Percentiles rank a stretch among this genome's conserved stretches.
Evolutionary conservation across 2,113 vertebrate species (phyloP).

Genomic region (Mastomys natalensis): DNA sequence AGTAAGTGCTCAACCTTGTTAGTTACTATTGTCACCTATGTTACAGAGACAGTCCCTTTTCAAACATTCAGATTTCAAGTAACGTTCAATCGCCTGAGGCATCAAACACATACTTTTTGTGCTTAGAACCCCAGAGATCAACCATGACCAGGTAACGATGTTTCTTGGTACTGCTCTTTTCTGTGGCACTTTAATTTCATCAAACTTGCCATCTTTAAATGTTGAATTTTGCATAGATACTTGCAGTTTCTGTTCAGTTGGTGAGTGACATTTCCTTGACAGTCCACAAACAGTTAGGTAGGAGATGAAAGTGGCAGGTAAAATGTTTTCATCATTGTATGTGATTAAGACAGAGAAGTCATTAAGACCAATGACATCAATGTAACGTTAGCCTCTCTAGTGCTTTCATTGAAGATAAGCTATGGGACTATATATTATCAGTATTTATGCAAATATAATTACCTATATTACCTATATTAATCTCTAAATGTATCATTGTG

Average conservation of each 20-base stretch:
- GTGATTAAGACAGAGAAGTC: background rate
- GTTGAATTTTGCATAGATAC: background rate
- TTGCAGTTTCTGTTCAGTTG: background rate
- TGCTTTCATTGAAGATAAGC: background rate
- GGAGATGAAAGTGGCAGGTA: background rate
- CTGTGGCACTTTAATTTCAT: background rate
- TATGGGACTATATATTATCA: background rate
- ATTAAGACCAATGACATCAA: background rate
- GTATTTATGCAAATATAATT: conserved; percentile 13
- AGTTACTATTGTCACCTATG: background rate
- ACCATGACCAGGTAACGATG: background rate
- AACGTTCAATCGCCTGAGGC: background rate
- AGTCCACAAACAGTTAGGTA: background rate
- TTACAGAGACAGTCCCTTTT: background rate
- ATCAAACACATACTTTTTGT: background rate
- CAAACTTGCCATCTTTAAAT: background rate
- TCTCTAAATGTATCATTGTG: background rate
- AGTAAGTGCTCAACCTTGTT: background rate
- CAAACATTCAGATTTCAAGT: background rate
- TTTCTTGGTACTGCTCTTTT: background rate
- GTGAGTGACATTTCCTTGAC: background rate
- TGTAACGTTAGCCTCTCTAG: background rate
- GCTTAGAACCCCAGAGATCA: background rate
- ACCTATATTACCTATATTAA: background rate
- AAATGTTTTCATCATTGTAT: background rate